phyloP scores from a whole-genome alignment of 2,797 vertebrate genomes.

The Corythornis leucogaster region DNA sequence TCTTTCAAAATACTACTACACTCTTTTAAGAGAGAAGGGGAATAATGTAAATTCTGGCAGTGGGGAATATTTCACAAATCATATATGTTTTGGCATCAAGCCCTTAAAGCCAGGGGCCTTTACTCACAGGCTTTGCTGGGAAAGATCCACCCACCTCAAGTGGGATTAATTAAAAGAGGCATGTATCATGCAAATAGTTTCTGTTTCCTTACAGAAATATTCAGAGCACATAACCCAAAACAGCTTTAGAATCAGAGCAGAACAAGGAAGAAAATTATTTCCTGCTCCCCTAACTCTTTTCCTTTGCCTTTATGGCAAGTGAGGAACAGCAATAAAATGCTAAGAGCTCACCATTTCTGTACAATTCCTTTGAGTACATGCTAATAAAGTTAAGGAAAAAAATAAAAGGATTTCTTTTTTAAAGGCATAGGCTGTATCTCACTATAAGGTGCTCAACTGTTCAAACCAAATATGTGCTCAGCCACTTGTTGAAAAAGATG shows the following conservation, averaged over 20 bases:
- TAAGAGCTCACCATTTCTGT: neutral
- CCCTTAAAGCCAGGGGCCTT: slow-evolving; percentile 57
- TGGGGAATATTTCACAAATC: slow-evolving; percentile 48
- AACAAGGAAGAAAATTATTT: slow-evolving; percentile 50
- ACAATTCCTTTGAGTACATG: neutral
- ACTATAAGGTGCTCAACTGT: neutral
- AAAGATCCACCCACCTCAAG: slow-evolving; percentile 68
- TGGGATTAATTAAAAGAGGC: slow-evolving; percentile 75
- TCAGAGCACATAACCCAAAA: slow-evolving; percentile 64
- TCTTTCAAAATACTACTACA: slow-evolving; percentile 51
- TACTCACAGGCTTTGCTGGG: slow-evolving; percentile 54
- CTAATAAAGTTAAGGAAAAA: neutral
- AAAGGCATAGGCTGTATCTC: neutral
- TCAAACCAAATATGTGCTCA: neutral
- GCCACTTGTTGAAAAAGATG: neutral
- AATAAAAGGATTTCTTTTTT: neutral
- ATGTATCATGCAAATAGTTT: slow-evolving; percentile 58
- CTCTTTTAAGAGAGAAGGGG: slow-evolving; percentile 22
- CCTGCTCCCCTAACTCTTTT: slow-evolving; percentile 24
- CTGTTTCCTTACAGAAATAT: slow-evolving; percentile 66
- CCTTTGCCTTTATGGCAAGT: slow-evolving; percentile 7
- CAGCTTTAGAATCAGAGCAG: slow-evolving; percentile 50
- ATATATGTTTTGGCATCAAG: slow-evolving; percentile 49
- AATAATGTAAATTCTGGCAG: slow-evolving; percentile 49
- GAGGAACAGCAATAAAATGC: slow-evolving; percentile 13